Conservation (phyloP, 2,888 invertebrate species). For the Cephus nigrinus region DNA sequence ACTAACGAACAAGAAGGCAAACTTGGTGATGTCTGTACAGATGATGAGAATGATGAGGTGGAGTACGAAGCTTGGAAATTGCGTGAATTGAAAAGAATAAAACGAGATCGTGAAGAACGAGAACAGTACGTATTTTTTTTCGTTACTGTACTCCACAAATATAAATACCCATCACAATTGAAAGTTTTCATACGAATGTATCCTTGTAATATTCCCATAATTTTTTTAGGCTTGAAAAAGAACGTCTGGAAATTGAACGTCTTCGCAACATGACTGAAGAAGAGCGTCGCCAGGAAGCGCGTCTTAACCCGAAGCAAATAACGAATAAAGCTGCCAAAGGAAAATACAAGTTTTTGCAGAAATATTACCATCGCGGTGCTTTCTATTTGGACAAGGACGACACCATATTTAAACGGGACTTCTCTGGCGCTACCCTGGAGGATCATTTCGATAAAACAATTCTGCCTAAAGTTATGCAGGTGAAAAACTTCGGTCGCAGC, state of each 20-base stretch:
- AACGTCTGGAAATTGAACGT: conserved; percentile 88
- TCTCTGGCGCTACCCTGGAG: conserved; percentile 95
- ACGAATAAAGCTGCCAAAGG: conserved; percentile 97
- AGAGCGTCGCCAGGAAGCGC: conserved; percentile 88
- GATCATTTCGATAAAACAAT: conserved; percentile 99
- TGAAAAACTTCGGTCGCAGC: conserved; percentile 99
- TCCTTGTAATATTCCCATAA: conserved; percentile 7
- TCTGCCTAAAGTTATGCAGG: conserved; percentile 99
- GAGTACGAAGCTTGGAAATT: conserved; percentile 99
- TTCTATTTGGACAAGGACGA: conserved; percentile 97
- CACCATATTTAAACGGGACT: conserved; percentile 90
- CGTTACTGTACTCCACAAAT: background rate
- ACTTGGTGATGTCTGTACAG: conserved; percentile 88
- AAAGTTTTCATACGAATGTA: background rate
- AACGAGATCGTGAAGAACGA: conserved; percentile 94
- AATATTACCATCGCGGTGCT: conserved; percentile 99
- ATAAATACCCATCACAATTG: background rate
- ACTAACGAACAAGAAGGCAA: conserved; percentile 80
- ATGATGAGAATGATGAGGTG: conserved; percentile 95
- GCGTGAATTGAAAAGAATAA: conserved; percentile 94
- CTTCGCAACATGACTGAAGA: conserved; percentile 96
- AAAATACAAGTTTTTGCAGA: conserved; percentile 99
- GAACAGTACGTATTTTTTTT: conserved; percentile 78
- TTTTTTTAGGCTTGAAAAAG: conserved; percentile 81
- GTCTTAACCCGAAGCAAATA: conserved; percentile 90